A percentile compares a stretch with the other conserved stretches of the same genome.
Evolutionary conservation across 2,888 invertebrate species (phyloP).

Genomic region (Autographa pulchrina): DNA sequence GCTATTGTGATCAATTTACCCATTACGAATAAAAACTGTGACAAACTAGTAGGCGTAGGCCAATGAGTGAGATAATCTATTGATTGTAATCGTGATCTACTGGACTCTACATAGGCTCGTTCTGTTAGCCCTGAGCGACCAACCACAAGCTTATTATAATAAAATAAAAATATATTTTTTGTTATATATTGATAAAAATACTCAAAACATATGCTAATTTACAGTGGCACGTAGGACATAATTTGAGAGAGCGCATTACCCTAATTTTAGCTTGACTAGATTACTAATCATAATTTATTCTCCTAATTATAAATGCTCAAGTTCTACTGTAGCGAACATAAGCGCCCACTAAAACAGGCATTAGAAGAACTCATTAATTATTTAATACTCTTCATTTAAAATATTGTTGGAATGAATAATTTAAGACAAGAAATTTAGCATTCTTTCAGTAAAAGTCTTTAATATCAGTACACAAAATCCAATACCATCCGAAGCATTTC

Average conservation of each 20-base stretch:
- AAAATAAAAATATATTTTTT: no score
- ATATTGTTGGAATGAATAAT: background rate
- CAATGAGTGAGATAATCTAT: background rate
- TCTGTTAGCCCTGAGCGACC: no score
- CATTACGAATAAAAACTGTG: slow-evolving; percentile 21
- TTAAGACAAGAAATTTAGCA: background rate
- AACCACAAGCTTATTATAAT: no score
- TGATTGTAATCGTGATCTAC: background rate
- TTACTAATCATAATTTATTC: background rate
- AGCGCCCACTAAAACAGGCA: background rate
- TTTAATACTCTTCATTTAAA: background rate
- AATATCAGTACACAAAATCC: slow-evolving; percentile 17
- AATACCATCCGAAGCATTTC: slow-evolving; percentile 25
- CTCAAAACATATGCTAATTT: no score
- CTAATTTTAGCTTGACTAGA: background rate
- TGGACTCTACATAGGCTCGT: background rate
- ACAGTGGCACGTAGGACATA: no score
- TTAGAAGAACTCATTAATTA: background rate
- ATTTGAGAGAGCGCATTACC: background rate
- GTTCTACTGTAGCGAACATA: background rate
- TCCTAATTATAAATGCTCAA: slow-evolving; percentile 1
- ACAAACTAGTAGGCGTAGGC: background rate
- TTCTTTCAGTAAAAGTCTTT: slow-evolving; percentile 14
- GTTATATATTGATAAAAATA: no score
- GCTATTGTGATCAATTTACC: slow-evolving; percentile 25